phyloP scores from a whole-genome alignment of 2,888 invertebrate species.

The Candidula unifasciata region DNA sequence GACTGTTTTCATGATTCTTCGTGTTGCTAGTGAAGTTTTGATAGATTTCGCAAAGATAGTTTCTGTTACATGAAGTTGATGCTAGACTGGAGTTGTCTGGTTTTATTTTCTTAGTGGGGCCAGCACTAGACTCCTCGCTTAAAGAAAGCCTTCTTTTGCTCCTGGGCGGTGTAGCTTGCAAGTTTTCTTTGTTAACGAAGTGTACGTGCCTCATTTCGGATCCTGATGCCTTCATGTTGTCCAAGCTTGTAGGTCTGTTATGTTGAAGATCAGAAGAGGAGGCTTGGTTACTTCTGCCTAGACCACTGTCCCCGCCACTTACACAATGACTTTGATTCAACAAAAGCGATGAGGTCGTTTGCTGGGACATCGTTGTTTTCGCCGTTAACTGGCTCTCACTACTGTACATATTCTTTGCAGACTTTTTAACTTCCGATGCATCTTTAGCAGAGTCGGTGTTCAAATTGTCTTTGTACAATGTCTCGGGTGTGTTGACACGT shows the following conservation, averaged over 20 bases:
- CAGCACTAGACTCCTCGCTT: background rate
- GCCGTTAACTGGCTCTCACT: background rate
- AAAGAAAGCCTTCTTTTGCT: background rate
- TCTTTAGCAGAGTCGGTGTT: background rate
- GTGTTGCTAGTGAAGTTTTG: background rate
- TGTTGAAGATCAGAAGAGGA: background rate
- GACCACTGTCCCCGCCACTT: conserved; percentile 24
- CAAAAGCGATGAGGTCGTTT: background rate
- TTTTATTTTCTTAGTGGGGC: background rate
- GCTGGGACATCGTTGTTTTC: background rate
- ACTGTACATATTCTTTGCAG: background rate
- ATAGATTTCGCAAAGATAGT: background rate
- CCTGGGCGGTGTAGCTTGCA: background rate
- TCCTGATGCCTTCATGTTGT: background rate
- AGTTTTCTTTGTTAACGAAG: background rate
- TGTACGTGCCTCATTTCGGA: background rate
- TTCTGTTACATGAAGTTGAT: background rate
- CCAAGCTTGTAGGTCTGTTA: too few relatives aligned
- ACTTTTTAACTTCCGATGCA: background rate
- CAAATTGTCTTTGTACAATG: background rate
- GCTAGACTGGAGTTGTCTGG: too few relatives aligned
- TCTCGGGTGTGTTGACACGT: background rate
- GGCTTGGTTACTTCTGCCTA: background rate
- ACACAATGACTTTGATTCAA: background rate
- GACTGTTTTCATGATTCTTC: background rate